These are phyloP conservation scores for Ceratosolen solmsi DNA, from an alignment of 1,140 invertebrate species.

Conservation along the genomic window DNA sequence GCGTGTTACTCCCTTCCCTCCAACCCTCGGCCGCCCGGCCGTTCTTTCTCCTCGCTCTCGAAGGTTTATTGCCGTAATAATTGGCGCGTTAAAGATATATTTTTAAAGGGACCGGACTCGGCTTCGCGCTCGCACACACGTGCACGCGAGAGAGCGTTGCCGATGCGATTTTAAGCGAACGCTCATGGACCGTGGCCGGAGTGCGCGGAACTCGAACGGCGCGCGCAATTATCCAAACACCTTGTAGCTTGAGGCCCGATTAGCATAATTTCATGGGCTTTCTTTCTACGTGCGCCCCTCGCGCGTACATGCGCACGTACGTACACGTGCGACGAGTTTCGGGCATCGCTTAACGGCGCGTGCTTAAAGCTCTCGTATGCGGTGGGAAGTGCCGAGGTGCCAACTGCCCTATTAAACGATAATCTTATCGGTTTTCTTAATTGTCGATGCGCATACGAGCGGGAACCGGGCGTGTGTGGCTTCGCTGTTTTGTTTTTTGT, in stretches of 20 bases:
- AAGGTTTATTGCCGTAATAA: constrained; percentile 53
- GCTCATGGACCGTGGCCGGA: constrained; percentile 52
- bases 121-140: neutral
- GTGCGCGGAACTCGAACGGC: constrained; percentile 29
- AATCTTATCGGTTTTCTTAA: constrained; percentile 52
- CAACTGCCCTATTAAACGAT: constrained; percentile 50
- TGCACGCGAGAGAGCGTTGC: constrained; percentile 49
- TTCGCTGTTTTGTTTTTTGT: neutral
- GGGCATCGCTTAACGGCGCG: neutral
- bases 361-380: neutral
- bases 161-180: constrained; percentile 70
- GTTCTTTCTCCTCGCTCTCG: neutral
- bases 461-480: neutral
- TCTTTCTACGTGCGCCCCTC: neutral
- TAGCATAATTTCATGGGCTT: constrained; percentile 62
- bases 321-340: neutral
- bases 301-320: neutral
- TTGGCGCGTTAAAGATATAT: constrained; percentile 50
- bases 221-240: constrained; percentile 67
- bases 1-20: constrained; percentile 8
- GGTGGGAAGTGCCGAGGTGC: constrained; percentile 33
- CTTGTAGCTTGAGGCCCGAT: constrained; percentile 56
- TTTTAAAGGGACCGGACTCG: constrained; percentile 40
- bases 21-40: neutral
- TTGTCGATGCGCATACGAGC: constrained; percentile 25